Percentiles rank a stretch among this genome's conserved stretches.
These are phyloP conservation scores for Eulemur albifrons DNA, from an alignment of 2,797 vertebrate species.

Conservation along the genomic window DNA sequence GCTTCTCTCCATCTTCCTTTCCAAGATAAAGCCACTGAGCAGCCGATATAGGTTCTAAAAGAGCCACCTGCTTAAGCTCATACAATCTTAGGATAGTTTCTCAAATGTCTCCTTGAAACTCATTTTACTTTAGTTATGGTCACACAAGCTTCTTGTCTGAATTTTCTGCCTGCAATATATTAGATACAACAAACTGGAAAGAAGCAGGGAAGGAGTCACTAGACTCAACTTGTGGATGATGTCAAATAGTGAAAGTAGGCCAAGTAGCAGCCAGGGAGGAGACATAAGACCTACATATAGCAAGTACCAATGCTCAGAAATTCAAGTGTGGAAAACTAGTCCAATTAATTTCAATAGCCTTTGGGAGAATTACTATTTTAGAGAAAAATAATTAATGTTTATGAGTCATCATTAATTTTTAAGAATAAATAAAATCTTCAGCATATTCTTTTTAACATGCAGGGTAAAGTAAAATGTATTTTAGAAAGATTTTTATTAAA, in stretches of 20 bases:
- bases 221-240: not conserved
- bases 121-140: not conserved
- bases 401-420: not conserved
- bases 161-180: not conserved
- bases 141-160: not conserved
- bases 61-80: not conserved
- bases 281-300: not conserved
- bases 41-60: not conserved
- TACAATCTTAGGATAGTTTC: not conserved
- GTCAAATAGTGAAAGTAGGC: not conserved
- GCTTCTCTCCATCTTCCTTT: not conserved
- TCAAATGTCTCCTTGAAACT: not conserved
- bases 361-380: not conserved
- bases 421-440: not conserved
- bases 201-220: not conserved
- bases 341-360: not conserved
- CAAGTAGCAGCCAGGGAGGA: not conserved
- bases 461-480: not conserved
- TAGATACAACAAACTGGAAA: not conserved
- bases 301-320: not conserved
- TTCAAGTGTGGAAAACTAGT: not conserved
- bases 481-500: conserved; percentile 25
- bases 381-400: not conserved
- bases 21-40: not conserved
- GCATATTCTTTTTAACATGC: not conserved